Evolutionary conservation across 2,888 invertebrate species (phyloP), one percentile per base, ranked within the genome.

Genomic region (Plutella xylostella): DNA sequence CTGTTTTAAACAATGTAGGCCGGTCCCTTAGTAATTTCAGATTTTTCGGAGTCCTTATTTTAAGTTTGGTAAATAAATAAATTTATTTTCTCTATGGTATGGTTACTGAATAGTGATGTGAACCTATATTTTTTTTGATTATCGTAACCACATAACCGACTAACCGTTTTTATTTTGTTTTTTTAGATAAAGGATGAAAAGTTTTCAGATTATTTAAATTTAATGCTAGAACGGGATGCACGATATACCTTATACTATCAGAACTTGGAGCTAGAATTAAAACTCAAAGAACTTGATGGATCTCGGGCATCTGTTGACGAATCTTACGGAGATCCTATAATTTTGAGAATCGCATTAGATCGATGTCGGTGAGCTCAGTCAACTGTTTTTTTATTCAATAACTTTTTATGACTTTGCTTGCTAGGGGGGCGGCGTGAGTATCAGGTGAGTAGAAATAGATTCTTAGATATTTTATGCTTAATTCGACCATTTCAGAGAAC

Each of bases 181-280:
- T n/a, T n/a, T n/a, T n/a, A n/a, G 85, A 28, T 75, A n/a, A 70
- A 71, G 51, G 74, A 74, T 38, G 71, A 72, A 41, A 63, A 71
- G 39, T 78, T 82, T 55, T 65, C 75, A 0, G 75, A 79, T 30
- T 75, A 83, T 55, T 51, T 80, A 5, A 56, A 53, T 1, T 54
- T 84, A 48, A 75, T 80, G 73, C 61, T 64, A 1, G 83, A 85
- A 53, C 61, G 83, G 2, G 80, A 83, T 51, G 79, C 77, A 2
- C 63, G 82, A 2, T 80, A 79, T 56, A 70, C 77, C 4, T 61
- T 84, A 18, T 79, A 76, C 58, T 76, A 73, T 45, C 83, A 83
- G 60, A 85, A 84, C 56, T 51, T 79, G 19, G 68, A 58, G 1
- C 63, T 85, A 14, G 79, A 82, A 31, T 54, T 72, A 55, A 73